Evolutionary conservation across 2,113 vertebrate species (phyloP).

Genomic region (Stercorarius parasiticus): DNA sequence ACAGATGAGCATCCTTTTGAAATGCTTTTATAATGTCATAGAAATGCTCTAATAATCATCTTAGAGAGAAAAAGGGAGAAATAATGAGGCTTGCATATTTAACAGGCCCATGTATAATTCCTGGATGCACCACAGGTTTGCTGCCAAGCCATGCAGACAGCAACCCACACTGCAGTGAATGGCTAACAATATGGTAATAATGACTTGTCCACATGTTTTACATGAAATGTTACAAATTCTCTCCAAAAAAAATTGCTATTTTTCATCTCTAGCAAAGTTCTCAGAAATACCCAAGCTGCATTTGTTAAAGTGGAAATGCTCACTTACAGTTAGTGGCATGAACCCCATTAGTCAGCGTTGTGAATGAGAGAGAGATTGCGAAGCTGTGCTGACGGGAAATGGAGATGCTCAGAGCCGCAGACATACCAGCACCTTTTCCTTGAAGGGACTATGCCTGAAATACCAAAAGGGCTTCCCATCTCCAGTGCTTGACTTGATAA

Average conservation of each 20-base stretch:
- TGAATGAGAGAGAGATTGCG: background rate
- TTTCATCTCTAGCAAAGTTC: background rate
- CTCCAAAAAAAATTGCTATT: background rate
- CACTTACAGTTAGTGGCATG: background rate
- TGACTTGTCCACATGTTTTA: background rate
- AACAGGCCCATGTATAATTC: background rate
- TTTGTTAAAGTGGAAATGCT: background rate
- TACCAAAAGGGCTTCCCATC: background rate
- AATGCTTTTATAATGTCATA: background rate
- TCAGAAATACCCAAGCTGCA: background rate
- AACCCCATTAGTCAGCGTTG: background rate
- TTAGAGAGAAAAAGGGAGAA: background rate
- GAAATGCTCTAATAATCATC: constrained; percentile 9
- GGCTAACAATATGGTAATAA: background rate
- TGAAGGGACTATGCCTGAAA: background rate
- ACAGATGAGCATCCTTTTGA: background rate
- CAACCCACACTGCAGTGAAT: background rate
- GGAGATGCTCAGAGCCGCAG: background rate
- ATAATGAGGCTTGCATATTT: background rate
- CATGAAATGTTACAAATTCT: background rate
- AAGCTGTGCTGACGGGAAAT: background rate
- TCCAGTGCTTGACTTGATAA: background rate
- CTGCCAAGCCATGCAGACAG: background rate
- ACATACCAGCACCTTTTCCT: background rate
- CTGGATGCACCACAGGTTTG: background rate